A percentile compares a stretch with the other conserved stretches of the same genome.
These are phyloP conservation scores for Drosophila novamexicana DNA, from an alignment of 1,140 invertebrate species.

Conservation along the genomic window DNA sequence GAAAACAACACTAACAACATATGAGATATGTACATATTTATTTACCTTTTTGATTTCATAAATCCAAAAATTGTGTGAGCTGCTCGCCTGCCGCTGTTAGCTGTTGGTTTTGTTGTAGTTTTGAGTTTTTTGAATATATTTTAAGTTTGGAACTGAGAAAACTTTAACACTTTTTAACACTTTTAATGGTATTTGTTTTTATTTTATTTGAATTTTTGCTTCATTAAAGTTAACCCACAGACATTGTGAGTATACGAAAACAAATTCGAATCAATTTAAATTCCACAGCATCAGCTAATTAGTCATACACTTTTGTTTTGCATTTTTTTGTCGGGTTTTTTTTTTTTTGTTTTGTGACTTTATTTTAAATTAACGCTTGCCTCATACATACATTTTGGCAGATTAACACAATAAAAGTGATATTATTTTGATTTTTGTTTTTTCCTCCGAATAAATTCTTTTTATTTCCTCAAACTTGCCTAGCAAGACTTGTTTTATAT, in stretches of 20 bases:
- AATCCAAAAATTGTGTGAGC: constrained; percentile 63
- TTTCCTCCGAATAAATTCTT: constrained; percentile 19
- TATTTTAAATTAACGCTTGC: constrained; percentile 61
- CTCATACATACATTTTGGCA: constrained; percentile 69
- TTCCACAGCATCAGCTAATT: constrained; percentile 66
- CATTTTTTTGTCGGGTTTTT: constrained; percentile 10
- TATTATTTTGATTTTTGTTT: constrained; percentile 53
- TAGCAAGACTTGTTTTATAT: constrained; percentile 45
- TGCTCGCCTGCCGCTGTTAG: constrained; percentile 17
- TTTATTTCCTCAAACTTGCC: constrained; percentile 55
- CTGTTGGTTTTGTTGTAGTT: constrained; percentile 31
- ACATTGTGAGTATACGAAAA: constrained; percentile 9
- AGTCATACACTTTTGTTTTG: constrained; percentile 63
- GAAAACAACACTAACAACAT: constrained; percentile 29
- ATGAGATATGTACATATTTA: constrained; percentile 39
- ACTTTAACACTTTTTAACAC: constrained; percentile 28
- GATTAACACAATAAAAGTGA: constrained; percentile 56
- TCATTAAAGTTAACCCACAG: constrained; percentile 41
- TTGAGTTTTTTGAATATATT: constrained; percentile 17
- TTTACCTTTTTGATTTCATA: constrained; percentile 82
- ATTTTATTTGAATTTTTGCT: constrained; percentile 52
- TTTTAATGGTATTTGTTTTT: constrained; percentile 57
- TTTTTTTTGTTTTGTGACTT: constrained; percentile 30
- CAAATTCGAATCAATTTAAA: constrained; percentile 55
- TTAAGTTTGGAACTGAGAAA: not conserved